Base-by-base conservation (phyloP, 37 sponge, comb jelly and placozoan species). In the Cliona cf. orientalis region DNA sequence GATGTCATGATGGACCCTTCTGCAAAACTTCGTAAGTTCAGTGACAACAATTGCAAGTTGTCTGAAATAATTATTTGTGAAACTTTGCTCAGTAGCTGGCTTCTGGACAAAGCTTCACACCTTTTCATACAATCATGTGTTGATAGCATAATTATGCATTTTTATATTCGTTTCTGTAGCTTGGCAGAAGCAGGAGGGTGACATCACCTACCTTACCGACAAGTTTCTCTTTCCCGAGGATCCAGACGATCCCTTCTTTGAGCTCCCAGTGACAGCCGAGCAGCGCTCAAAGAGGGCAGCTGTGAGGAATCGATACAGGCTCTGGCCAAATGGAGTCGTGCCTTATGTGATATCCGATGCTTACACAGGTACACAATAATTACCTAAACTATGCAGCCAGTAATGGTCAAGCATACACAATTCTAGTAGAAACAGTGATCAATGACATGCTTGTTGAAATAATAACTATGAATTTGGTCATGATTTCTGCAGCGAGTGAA, bases 261-360 rank as follows among this genome's bases (percentile, higher is more conserved):
- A 2, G 32, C 33, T 21, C 32, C 32, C 28, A 66, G 36, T 34
- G 3, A 25, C 57, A 19, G 19, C 33, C 19, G 28, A 46, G 6
- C 33, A 29, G 6, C 42, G 69, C 3, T 4, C 32, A n/a, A 88
- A 74, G 66, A 84, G 86, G 69, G 84, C 46, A 44, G 86, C 76
- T 42, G 72, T 83, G 0, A 36, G 75, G 0, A 31, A 58, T 65
- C 68, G 58, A 2, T 9, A n/a, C 28, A 29, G 28, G 9, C 75
- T 79, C 17, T 94, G 94, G 94, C 87, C 87, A 46, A 66, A 83
- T 49, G 87, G 66, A 46, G 46, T 77, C 7, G 75, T 94, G 7
- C 60, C 58, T 6, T 94, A 80, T 63, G 45, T 12, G 28, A 46
- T 5, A 46, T 72, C 73, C 31, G 12, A 14, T 4, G 3, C 2